Base-by-base conservation (phyloP, 2,113 vertebrate species). In the Cebidichthys violaceus region DNA sequence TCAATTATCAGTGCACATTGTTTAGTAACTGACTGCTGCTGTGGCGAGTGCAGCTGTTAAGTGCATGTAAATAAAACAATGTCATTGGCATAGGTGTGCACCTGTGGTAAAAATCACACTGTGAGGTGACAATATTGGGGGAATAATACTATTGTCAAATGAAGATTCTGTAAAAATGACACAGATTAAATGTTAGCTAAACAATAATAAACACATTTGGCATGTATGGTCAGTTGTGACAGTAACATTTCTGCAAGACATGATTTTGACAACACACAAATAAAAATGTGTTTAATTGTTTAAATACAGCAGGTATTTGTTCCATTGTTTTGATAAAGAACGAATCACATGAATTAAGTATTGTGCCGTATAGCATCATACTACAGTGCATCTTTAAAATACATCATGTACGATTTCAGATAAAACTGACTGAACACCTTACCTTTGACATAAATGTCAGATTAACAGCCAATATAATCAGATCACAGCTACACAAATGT, bases 391-490 rank as follows among this genome's bases (percentile, higher is more conserved):
- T 6, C 55, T 45, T 43, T 45, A 18, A 73, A 39, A 33, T 27
- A 35, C 1, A 60, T 37, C 52, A 39, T 29, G 14, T 18, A 9
- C 14, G 35, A n/a, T 41, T 70, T 70, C 22, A 24, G 66, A 71
- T 70, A 4, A 50, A 67, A 67, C 22, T 0, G 2, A 29, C 4
- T n/a, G 15, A 22, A 0, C 6, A 65, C 9, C 15, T 62, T 33
- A 45, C 41, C 62, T 54, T 54, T 0, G 3, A 70, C 15, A 55
- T 50, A 77, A 24, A 14, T 57, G 1, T 59, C 68, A 81, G 14
- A 82, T 80, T 70, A 79, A 74, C 54, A 61, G 66, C 24, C 59
- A 75, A n/a, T 70, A 61, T 74, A 73, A 70, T 77, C 75, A 43
- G 15, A 71, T 68, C 64, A 11, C 20, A 67, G 31, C 24, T 55